Evolutionary conservation across 2,797 vertebrate genomes (phyloP).

Genomic region (Florisuga fusca): DNA sequence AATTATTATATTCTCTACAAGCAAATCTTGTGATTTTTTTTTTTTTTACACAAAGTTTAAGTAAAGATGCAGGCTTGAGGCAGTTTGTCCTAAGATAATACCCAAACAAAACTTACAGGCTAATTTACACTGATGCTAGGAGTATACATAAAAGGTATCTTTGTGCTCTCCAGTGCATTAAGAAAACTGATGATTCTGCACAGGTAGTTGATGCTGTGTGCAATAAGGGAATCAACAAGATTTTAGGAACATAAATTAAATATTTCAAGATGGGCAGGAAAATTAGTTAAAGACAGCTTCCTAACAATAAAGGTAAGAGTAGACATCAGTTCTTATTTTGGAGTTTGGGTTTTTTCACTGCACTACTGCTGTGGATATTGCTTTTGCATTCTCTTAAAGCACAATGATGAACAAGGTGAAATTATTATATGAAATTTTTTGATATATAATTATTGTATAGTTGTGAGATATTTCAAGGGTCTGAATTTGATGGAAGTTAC

Average conservation of each 20-base stretch:
- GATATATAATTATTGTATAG: not conserved
- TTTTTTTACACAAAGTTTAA: not conserved
- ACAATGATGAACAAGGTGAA: not conserved
- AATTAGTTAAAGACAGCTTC: not conserved
- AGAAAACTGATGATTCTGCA: not conserved
- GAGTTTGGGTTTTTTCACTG: accelerated
- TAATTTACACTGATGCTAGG: not conserved
- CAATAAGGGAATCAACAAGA: not conserved
- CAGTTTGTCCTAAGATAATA: not conserved
- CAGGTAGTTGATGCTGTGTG: not conserved
- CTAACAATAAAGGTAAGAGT: not conserved
- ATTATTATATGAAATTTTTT: too few relatives aligned
- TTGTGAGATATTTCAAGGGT: not conserved
- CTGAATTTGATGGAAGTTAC: not conserved
- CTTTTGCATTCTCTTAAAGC: not conserved
- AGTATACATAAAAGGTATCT: not conserved
- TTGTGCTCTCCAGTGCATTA: not conserved
- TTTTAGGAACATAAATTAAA: not conserved
- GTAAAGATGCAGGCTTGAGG: not conserved
- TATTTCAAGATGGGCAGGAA: not conserved
- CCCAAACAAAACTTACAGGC: not conserved
- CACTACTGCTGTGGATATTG: not conserved
- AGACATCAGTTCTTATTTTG: not conserved
- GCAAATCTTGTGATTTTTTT: not conserved
- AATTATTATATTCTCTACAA: not conserved